These are phyloP conservation scores for Poeciliopsis infans DNA, from an alignment of 2,797 vertebrate species.

Conservation along the genomic window DNA sequence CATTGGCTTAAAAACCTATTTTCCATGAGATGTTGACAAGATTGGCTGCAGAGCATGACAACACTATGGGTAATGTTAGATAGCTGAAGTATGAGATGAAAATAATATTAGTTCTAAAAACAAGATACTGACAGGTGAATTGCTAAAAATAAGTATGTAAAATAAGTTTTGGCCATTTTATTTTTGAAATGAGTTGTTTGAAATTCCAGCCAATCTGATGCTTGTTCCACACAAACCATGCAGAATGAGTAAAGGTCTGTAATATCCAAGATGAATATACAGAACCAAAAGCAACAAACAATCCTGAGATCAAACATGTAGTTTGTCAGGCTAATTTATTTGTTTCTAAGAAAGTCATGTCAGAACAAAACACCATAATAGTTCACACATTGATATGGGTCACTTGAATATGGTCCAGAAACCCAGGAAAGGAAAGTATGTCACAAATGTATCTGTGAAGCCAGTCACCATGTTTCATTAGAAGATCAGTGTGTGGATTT, in stretches of 20 bases:
- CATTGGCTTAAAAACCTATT: background rate
- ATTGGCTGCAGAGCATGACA: background rate
- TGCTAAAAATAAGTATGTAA: background rate
- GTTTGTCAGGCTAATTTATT: background rate
- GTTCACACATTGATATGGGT: background rate
- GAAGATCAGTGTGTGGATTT: background rate
- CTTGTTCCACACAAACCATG: background rate
- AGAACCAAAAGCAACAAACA: background rate
- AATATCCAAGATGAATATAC: background rate
- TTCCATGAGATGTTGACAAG: background rate
- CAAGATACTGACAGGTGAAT: background rate
- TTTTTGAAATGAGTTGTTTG: background rate
- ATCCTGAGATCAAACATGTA: background rate
- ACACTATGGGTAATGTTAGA: background rate
- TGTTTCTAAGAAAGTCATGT: background rate
- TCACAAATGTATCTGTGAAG: background rate
- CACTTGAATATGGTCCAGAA: background rate
- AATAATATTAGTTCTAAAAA: background rate
- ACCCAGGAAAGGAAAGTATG: background rate
- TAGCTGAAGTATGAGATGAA: background rate
- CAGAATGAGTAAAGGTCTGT: background rate
- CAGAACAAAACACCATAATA: background rate
- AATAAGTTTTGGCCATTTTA: background rate
- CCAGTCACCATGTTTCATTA: background rate
- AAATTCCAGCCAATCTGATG: background rate